Base-by-base conservation (phyloP, 1,140 invertebrate genomes). In the Hylyphantes graminicola region DNA sequence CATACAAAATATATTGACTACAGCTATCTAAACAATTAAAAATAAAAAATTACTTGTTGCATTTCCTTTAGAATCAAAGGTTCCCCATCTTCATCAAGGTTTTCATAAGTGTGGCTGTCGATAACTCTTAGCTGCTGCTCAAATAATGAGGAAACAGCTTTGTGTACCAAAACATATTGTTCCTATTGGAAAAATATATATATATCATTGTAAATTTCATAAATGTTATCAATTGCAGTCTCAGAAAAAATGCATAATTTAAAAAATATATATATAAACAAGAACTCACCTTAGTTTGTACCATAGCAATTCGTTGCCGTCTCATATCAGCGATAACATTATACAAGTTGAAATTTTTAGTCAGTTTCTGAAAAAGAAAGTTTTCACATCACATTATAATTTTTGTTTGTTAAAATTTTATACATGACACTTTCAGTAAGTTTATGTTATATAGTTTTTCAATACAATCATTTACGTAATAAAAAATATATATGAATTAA, bases 221-320 rank as follows among this genome's bases (percentile, higher is more conserved):
- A 65, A 65, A 12, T 12, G 21, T 65, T 65, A 12, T 10, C 8
- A 19, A 12, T 65, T 65, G 63, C 10, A 12, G 17, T 19, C 10
- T 65, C 17, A 12, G 21, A 19, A 59, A 59, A 59, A 15, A 59
- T 10, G 9, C 55, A 59, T 59, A 10, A 59, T 59, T 59, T 59
- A 59, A 59, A 59, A 59, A 59, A 9, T 59, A 59, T 10, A 59
- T 10, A 59, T 59, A 59, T 59, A 59, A 59, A 59, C n/a, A n/a
- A 51, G 35, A 54, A 61, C 64, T 17, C 55, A 86, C 86, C 35
- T 86, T 86, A 8, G 92, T 92, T 87, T 93, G 92, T 10, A 93
- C 92, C 91, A 93, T 93, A 7, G 92, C 92, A 70, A 92, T 91
- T 81, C 93, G 87, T 87, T 93, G 93, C 77, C 90, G 90, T 76